These are phyloP conservation scores for Chrysochloris asiatica DNA, from an alignment of 2,113 vertebrate species.

Conservation along the genomic window DNA sequence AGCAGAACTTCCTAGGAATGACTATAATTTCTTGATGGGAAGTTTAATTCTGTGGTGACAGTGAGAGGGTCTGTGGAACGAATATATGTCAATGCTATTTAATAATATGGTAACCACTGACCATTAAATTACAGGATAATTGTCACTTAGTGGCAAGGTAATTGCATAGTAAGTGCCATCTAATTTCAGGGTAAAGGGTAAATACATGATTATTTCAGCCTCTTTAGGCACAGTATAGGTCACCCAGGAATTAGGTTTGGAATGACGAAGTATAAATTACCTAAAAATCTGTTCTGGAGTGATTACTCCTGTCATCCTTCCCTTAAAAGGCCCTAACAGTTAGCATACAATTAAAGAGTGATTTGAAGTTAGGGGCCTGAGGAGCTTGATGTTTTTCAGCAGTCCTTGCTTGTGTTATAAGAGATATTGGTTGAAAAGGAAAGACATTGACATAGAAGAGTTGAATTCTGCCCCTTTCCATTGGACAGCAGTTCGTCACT, in stretches of 20 bases:
- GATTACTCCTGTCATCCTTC: conserved; percentile 68
- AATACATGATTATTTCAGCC: conserved; percentile 80
- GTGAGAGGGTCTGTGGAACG: conserved; percentile 55
- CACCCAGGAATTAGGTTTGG: conserved; percentile 78
- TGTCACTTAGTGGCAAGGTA: conserved; percentile 74
- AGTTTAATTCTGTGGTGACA: conserved; percentile 65
- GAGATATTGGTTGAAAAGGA: background rate
- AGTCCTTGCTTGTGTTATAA: background rate
- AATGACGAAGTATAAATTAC: conserved; percentile 78
- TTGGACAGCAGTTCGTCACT: background rate
- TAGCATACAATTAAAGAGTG: conserved; percentile 62
- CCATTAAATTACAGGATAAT: conserved; percentile 76
- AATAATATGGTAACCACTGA: conserved; percentile 74
- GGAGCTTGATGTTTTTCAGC: conserved; percentile 48
- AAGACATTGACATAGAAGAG: background rate
- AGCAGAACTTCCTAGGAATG: conserved; percentile 42
- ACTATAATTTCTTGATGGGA: conserved; percentile 63
- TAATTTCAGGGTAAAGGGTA: conserved; percentile 80
- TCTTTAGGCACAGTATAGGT: conserved; percentile 77
- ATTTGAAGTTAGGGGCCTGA: conserved; percentile 53
- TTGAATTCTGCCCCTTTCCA: background rate
- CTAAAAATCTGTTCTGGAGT: conserved; percentile 72
- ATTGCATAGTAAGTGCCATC: conserved; percentile 71
- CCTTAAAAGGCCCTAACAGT: conserved; percentile 52
- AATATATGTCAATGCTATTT: conserved; percentile 75